Conservation (phyloP, 2,797 vertebrate species). For the Pterois miles region DNA sequence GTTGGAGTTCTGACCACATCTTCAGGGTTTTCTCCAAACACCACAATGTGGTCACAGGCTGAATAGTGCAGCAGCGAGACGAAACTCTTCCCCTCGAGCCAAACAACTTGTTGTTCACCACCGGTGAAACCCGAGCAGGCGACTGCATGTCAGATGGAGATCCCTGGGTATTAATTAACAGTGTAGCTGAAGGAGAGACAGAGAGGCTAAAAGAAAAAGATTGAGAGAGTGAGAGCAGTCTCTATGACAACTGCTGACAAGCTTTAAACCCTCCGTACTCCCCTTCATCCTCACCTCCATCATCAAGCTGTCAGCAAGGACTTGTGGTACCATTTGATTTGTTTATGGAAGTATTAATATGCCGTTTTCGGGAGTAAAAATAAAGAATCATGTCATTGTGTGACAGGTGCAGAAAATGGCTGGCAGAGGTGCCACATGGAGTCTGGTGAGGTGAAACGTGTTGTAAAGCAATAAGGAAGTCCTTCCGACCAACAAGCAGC, state of each 20-base stretch:
- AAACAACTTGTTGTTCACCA: slow-evolving; percentile 55
- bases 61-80: slow-evolving; percentile 43
- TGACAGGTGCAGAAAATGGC: slow-evolving; percentile 55
- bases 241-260: slow-evolving; percentile 63
- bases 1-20: slow-evolving; percentile 34
- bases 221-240: slow-evolving; percentile 19
- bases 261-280: slow-evolving; percentile 45
- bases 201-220: slow-evolving; percentile 17
- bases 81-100: slow-evolving; percentile 50
- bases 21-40: slow-evolving; percentile 28
- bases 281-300: slow-evolving; percentile 57
- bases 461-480: neutral
- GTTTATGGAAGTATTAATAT: slow-evolving; percentile 72
- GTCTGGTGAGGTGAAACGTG: slow-evolving; percentile 11
- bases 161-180: slow-evolving; percentile 66
- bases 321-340: slow-evolving; percentile 36
- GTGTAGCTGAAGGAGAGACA: slow-evolving; percentile 13
- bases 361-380: slow-evolving; percentile 63
- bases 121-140: slow-evolving; percentile 58
- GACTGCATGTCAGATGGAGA: slow-evolving; percentile 32
- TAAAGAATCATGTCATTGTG: slow-evolving; percentile 60
- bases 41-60: slow-evolving; percentile 54
- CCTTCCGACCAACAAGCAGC: neutral
- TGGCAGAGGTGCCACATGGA: slow-evolving; percentile 22
- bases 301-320: slow-evolving; percentile 71